Percentiles rank a stretch among this genome's conserved stretches.
Evolutionary conservation across 2,888 invertebrate genomes (phyloP).

Genomic region (Clostera curtula): DNA sequence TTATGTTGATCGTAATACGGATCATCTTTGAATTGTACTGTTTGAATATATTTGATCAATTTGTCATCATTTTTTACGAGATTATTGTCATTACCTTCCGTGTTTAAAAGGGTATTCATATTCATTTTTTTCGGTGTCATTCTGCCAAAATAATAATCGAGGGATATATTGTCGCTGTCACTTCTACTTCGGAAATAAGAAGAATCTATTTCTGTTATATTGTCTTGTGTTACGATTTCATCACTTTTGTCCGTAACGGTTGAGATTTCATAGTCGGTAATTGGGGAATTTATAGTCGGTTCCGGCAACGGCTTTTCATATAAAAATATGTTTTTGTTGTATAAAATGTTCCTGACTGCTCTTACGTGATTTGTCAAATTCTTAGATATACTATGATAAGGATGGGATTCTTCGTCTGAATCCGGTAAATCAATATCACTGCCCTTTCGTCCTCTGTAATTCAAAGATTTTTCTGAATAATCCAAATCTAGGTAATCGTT

Average conservation of each 20-base stretch:
- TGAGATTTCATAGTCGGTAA: background rate
- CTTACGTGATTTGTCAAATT: conserved; percentile 25
- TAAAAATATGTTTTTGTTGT: conserved; percentile 20
- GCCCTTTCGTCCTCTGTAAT: too few relatives aligned
- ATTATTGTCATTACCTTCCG: background rate
- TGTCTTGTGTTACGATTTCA: background rate
- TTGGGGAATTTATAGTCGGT: too few relatives aligned
- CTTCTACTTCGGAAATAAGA: conserved; percentile 1
- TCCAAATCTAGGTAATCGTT: conserved; percentile 35
- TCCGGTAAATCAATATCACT: conserved; percentile 11
- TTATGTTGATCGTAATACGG: background rate
- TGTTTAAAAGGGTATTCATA: background rate
- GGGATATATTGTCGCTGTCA: conserved; percentile 13
- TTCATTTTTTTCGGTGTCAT: conserved; percentile 6
- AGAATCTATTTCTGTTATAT: background rate
- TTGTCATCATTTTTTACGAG: conserved; percentile 1
- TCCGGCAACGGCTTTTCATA: too few relatives aligned
- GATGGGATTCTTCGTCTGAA: conserved; percentile 17
- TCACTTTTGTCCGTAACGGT: background rate
- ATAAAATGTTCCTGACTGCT: conserved; percentile 28
- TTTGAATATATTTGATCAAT: conserved; percentile 6
- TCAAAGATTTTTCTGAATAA: too few relatives aligned
- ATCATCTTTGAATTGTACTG: background rate
- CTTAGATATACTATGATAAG: conserved; percentile 13
- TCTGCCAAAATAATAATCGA: conserved; percentile 30